Base-by-base conservation (phyloP, 53 echinoderm and acorn worm genomes). In the Echinometra lucunter region DNA sequence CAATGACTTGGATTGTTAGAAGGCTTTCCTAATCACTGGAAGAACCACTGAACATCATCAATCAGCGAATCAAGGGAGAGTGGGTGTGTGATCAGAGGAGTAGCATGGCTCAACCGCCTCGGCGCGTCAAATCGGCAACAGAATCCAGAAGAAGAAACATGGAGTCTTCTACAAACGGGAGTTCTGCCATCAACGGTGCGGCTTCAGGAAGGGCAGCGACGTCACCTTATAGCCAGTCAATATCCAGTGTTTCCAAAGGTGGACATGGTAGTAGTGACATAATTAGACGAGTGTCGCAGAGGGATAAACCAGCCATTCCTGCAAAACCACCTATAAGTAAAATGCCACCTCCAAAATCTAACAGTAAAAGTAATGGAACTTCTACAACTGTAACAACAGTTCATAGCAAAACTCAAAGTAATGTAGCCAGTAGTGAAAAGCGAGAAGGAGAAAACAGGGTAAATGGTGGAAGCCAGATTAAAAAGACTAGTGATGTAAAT, bases 281-380 rank as follows among this genome's bases (percentile, higher is more conserved):
- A 27, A 60, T 45, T 15, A 94, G 94, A 63, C 42, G 94, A 11
- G 66, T 83, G 4, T 94, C 94, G 3, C 94, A 82, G 32, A 94
- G 55, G 66, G 94, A 94, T 42, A 94, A 94, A 82, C 94, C 94
- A 2, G 94, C 85, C 2, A 94, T 94, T 58, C 94, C 94, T 40
- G 94, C 94, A 27, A 94, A 94, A 58, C 94, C 94, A 27, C 83
- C 94, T 23, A 85, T 63, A 38, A 58, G 44, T 82, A 94, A 94
- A 83, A 40, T 94, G n/a, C 94, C 85, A 25, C 94, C 94, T 40
- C 66, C 85, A 83, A 94, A 66, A 44, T 28, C 63, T 83, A 44
- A 38, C 63, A 42, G 72, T n/a, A 78, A 75, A 47, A 92, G 55
- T 37, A 75, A 55, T 92, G 80, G 45, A 55, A 44, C 80, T 27